Evolutionary conservation across 2,113 vertebrate genomes (phyloP).

Genomic region (Oenanthe oenanthe): DNA sequence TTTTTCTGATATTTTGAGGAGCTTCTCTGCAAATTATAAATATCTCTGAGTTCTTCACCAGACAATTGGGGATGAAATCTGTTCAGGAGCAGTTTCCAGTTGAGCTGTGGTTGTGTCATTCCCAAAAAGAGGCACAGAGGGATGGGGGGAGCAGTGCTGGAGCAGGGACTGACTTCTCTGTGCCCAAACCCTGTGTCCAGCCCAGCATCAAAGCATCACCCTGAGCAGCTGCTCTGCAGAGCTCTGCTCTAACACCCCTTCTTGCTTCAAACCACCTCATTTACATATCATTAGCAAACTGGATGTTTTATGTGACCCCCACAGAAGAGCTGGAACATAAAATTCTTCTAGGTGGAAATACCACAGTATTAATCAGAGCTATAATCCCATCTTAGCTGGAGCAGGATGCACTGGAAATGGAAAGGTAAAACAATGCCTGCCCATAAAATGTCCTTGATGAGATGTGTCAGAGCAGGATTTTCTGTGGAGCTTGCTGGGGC

Average conservation of each 20-base stretch:
- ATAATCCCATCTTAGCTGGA: neutral
- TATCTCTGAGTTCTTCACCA: neutral
- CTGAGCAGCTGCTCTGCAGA: neutral
- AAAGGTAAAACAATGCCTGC: neutral
- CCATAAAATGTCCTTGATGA: neutral
- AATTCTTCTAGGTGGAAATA: neutral
- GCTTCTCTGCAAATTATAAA: neutral
- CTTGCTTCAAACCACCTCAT: neutral
- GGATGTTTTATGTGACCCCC: neutral
- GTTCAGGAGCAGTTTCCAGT: neutral
- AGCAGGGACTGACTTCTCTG: neutral
- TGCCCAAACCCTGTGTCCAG: neutral
- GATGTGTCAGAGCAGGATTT: neutral
- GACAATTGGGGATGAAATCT: neutral
- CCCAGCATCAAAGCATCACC: neutral
- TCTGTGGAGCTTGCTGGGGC: neutral
- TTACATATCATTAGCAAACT: conserved; percentile 2
- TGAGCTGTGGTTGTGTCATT: neutral
- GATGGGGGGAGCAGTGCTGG: neutral
- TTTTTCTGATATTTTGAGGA: neutral
- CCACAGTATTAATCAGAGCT: neutral
- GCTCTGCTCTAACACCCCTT: neutral
- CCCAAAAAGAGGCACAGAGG: neutral
- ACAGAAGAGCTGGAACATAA: neutral
- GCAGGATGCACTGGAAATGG: neutral